Conservation (phyloP, 1,140 invertebrate genomes). For the Lepidurus couesii region DNA sequence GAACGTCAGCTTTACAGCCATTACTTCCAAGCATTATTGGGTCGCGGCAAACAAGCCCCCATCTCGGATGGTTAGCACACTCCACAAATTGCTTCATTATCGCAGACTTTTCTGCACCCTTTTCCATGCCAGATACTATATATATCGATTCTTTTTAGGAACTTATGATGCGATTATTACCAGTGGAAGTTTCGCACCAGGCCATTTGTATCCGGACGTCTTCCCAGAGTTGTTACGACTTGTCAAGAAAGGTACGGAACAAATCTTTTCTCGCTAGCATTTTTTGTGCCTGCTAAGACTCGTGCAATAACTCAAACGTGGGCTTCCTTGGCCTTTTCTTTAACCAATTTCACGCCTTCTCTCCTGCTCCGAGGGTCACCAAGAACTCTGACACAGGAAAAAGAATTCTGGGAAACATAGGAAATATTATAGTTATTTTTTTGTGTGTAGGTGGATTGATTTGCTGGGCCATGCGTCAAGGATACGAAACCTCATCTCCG, state of each 20-base stretch:
- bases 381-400: background rate
- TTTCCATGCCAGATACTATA: background rate
- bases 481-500: conserved; percentile 29
- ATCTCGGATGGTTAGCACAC: conserved; percentile 31
- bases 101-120: background rate
- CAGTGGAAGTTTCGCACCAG: conserved; percentile 37
- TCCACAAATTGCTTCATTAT: too few species aligned
- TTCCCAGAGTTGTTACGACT: conserved; percentile 35
- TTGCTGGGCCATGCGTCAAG: conserved; percentile 32
- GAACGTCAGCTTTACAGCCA: conserved; percentile 35
- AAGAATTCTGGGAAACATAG: background rate
- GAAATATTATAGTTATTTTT: background rate
- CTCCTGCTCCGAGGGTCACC: background rate
- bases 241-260: conserved; percentile 36
- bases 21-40: conserved; percentile 33
- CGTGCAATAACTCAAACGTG: background rate
- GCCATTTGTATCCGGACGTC: conserved; percentile 35
- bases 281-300: background rate
- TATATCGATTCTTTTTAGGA: conserved; percentile 5
- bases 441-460: conserved; percentile 26
- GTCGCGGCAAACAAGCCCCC: conserved; percentile 29
- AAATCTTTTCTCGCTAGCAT: background rate
- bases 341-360: background rate
- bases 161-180: conserved; percentile 38
- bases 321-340: background rate